Conservation (phyloP, 2,797 vertebrate genomes). For the Macropus fuliginosus region DNA sequence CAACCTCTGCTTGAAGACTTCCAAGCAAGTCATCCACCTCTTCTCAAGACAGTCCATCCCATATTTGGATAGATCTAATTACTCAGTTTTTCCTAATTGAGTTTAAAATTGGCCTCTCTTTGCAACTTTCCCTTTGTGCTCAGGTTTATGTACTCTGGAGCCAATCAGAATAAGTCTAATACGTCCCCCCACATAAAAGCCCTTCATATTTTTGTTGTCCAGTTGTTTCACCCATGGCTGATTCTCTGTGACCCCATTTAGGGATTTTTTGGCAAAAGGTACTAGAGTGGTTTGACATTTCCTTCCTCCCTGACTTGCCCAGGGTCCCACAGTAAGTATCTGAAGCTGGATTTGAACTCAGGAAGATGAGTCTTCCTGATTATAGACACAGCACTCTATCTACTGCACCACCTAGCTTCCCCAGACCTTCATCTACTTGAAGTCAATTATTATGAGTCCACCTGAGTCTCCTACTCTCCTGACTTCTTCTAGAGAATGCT, state of each 20-base stretch:
- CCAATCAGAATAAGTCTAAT: background rate
- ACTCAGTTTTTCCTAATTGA: background rate
- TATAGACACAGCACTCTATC: background rate
- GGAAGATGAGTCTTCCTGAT: background rate
- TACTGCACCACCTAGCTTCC: background rate
- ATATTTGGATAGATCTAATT: background rate
- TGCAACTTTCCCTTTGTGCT: background rate
- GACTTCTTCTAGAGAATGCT: background rate
- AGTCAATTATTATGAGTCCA: background rate
- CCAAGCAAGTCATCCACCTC: background rate
- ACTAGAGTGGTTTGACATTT: background rate
- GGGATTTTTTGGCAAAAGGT: background rate
- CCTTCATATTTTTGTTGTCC: background rate
- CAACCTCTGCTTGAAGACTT: background rate
- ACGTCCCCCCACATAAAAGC: background rate
- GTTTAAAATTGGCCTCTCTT: background rate
- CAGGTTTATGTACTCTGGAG: background rate
- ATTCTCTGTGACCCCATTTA: background rate
- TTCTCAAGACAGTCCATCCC: background rate
- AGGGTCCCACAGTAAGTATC: background rate
- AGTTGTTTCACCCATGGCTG: background rate
- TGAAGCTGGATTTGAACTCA: background rate
- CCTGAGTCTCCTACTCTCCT: background rate
- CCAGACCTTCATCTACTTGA: background rate
- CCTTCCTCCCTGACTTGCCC: background rate